Evolutionary conservation across 2,888 invertebrate genomes (phyloP), one percentile per base, ranked within the genome.

Genomic region (Liodrosophila aerea): DNA sequence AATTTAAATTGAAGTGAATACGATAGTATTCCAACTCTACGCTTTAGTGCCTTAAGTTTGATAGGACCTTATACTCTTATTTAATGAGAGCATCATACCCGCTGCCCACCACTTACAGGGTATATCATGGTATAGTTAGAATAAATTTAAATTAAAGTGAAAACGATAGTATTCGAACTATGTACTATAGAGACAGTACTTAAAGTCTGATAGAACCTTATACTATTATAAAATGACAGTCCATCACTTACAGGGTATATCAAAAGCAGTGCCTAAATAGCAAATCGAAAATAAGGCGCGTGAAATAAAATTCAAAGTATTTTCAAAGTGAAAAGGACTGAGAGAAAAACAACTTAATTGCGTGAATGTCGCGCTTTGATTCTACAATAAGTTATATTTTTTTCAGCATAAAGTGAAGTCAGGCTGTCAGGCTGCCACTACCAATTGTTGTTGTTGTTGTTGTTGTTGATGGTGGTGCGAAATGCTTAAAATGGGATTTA

Each of bases 321-420:
- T 76, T 69, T 63, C 66, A 60, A 53, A 31, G 16, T 12, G 9
- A 9, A 31, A 22, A 15, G 7, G 22, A 9, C 1, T 8, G 18
- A 2, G 13, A n/a, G 2, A 2, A 51, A 68, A 72, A 87, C 78
- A 81, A 78, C 71, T 87, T 87, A 87, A 87, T 87, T 88, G 87
- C 78, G 64, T 72, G 73, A 84, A 73, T 71, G 83, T 81, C 80
- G 74, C 69, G 69, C 60, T 76, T 83, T 76, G 80, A 76, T 80
- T 74, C 70, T 54, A 53, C 54, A 73, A 52, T 50, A 50, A 61
- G 71, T 54, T 58, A 45, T 47, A 36, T 49, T 43, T 12, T 34
- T 57, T 51, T 31, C 50, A 43, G 4, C 16, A 37, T 33, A 45
- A 12, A 43, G 9, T 12, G 44, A 44, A n/a, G n/a, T n/a, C n/a